A percentile compares a stretch with the other conserved stretches of the same genome.
These are phyloP conservation scores for Drosophila auraria DNA, from an alignment of 1,140 invertebrate genomes.

Conservation along the genomic window DNA sequence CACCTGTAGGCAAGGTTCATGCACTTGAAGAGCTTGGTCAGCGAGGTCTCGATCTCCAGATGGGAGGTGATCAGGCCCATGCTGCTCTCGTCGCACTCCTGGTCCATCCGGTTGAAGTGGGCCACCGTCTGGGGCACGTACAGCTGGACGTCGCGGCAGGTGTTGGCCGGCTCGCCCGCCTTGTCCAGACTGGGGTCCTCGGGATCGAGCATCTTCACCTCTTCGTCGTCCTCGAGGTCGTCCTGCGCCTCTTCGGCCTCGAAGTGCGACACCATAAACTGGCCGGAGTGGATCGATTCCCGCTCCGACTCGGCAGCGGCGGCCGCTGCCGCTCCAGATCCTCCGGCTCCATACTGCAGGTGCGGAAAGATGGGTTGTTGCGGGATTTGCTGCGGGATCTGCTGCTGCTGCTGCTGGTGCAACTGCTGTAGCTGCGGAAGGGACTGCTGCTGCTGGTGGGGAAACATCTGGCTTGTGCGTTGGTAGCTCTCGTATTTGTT, in stretches of 20 bases:
- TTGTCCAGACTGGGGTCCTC: slow-evolving; percentile 82
- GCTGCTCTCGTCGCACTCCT: slow-evolving; percentile 69
- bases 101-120: slow-evolving; percentile 61
- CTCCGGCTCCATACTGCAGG: slow-evolving; percentile 45
- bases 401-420: slow-evolving; percentile 29
- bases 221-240: slow-evolving; percentile 89
- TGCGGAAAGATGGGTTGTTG: slow-evolving; percentile 42
- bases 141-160: slow-evolving; percentile 78
- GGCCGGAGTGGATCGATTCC: slow-evolving; percentile 97
- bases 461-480: slow-evolving; percentile 76
- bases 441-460: slow-evolving; percentile 54
- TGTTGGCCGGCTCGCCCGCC: slow-evolving; percentile 63
- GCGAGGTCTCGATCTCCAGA: slow-evolving; percentile 95
- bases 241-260: slow-evolving; percentile 97
- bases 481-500: slow-evolving; percentile 77
- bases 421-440: slow-evolving; percentile 39
- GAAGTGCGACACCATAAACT: slow-evolving; percentile 99
- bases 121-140: slow-evolving; percentile 70
- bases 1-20: slow-evolving; percentile 99
- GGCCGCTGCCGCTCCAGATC: slow-evolving; percentile 12
- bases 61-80: slow-evolving; percentile 86
- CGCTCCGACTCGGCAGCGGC: slow-evolving; percentile 70
- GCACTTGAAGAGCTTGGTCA: slow-evolving; percentile 97
- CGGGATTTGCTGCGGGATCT: slow-evolving; percentile 21
- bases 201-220: slow-evolving; percentile 88